phyloP scores from a whole-genome alignment of 2,113 vertebrate genomes.

The Ifrita kowaldi region DNA sequence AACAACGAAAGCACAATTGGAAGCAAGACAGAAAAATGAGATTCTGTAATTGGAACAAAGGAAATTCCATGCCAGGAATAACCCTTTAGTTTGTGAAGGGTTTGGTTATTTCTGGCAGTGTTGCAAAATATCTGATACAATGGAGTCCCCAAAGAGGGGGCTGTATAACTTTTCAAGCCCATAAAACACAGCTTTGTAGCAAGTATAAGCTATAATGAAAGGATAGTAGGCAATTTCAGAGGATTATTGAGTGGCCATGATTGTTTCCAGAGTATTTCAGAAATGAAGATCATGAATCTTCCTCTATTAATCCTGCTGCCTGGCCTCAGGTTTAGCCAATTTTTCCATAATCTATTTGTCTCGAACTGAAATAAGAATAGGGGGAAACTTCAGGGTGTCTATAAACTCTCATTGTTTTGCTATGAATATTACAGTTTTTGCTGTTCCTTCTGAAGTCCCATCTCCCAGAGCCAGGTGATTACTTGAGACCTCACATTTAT shows the following conservation, averaged over 20 bases:
- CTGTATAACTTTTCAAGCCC: conserved; percentile 14
- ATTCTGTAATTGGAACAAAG: conserved; percentile 51
- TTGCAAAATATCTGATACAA: conserved; percentile 23
- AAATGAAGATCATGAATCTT: not conserved
- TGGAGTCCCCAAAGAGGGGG: not conserved
- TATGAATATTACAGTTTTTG: not conserved
- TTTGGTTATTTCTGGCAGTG: conserved; percentile 41
- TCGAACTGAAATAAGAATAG: not conserved
- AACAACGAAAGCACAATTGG: conserved; percentile 45
- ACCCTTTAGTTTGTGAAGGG: conserved; percentile 18
- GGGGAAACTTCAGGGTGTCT: not conserved
- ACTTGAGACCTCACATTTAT: not conserved
- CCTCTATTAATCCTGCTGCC: not conserved
- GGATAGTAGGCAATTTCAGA: not conserved
- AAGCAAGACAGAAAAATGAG: conserved; percentile 48
- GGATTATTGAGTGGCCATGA: not conserved
- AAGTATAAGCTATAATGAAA: not conserved
- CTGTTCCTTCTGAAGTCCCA: not conserved
- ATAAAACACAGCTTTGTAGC: conserved; percentile 46
- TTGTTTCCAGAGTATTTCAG: conserved; percentile 33
- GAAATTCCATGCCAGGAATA: conserved; percentile 38
- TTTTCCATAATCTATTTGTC: not conserved
- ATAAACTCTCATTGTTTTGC: not conserved
- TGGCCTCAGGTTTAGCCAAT: not conserved
- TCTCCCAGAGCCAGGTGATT: not conserved